Conservation (phyloP, 53 echinoderm and acorn worm genomes). For the Stichopus horrens region DNA sequence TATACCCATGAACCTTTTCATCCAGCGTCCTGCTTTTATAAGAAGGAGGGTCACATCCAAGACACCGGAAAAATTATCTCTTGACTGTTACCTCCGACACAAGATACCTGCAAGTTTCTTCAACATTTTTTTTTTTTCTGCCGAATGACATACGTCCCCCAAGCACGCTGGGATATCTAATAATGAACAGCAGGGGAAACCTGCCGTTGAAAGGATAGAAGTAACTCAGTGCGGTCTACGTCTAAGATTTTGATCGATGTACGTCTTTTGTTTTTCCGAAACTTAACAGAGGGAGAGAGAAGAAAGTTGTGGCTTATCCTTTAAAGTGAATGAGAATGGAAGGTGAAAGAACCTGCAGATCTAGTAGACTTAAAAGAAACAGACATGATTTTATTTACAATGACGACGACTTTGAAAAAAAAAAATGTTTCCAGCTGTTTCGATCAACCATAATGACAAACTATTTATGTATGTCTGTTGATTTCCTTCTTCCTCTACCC, state of each 20-base stretch:
- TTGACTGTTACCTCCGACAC: neutral
- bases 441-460: no score
- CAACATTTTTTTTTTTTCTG: neutral
- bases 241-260: conserved; percentile 9
- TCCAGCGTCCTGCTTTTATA: conserved; percentile 30
- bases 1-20: neutral
- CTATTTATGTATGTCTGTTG: no score
- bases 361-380: no score
- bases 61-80: neutral
- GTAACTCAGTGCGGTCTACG: conserved; percentile 21
- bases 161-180: conserved; percentile 2
- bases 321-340: neutral
- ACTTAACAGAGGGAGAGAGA: no score
- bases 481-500: no score
- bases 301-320: conserved; percentile 5
- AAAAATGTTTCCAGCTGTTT: no score
- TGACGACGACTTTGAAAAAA: no score
- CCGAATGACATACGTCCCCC: conserved; percentile 1
- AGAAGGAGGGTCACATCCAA: conserved; percentile 14
- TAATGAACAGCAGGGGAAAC: conserved; percentile 9
- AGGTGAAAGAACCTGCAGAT: neutral
- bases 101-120: neutral
- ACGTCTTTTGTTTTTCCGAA: conserved; percentile 34
- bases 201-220: neutral
- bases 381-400: no score